Evolutionary conservation across 2,888 invertebrate species (phyloP).

Genomic region (Corythucha ciliata): DNA sequence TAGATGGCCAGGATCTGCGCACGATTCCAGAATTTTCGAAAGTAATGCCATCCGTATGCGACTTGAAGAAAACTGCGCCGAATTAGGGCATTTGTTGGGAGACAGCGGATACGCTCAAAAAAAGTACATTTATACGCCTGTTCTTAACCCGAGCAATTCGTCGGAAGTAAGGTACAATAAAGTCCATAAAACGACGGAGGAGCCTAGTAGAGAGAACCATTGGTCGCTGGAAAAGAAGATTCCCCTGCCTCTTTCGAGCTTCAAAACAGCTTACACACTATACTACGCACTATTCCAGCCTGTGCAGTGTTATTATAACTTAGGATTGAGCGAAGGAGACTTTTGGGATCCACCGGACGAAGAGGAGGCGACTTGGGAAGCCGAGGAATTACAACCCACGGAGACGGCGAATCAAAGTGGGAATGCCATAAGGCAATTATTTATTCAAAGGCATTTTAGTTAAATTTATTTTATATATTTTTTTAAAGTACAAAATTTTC

Average conservation of each 20-base stretch:
- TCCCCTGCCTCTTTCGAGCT: slow-evolving; percentile 5
- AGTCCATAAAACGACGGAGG: neutral
- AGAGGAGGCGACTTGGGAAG: no score
- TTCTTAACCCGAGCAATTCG: neutral
- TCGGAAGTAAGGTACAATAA: slow-evolving; percentile 4
- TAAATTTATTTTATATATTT: no score
- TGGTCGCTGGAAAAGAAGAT: neutral
- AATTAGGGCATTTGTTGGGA: neutral
- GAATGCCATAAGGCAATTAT: no score
- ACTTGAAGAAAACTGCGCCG: neutral
- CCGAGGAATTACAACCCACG: no score
- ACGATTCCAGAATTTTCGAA: neutral
- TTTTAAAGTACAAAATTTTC: no score
- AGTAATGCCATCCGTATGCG: neutral
- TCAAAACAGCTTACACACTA: neutral
- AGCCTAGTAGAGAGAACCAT: neutral
- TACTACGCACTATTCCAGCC: neutral
- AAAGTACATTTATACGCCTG: neutral
- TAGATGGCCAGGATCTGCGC: slow-evolving; percentile 3
- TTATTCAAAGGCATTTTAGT: no score
- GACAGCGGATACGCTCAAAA: no score
- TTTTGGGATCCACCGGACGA: no score
- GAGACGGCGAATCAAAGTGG: no score
- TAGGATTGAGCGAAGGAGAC: no score
- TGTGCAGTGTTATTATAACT: no score